Conservation (phyloP, 2,888 invertebrate species). For the Eutolmus rufibarbis region DNA sequence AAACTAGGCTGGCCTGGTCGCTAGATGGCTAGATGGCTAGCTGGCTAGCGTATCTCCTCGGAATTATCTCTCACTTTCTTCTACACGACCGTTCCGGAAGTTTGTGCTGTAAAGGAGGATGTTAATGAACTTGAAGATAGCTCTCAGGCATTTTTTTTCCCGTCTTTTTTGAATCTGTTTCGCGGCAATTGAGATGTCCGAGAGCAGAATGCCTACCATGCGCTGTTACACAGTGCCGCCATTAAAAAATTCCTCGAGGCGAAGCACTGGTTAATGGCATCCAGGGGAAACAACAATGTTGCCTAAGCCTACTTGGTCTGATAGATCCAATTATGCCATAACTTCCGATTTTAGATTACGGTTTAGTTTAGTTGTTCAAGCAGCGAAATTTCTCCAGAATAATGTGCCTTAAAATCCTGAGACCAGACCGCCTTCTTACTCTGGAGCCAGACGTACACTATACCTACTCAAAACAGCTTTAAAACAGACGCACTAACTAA, state of each 20-base stretch:
- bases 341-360: neutral
- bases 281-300: neutral
- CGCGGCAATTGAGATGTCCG: neutral
- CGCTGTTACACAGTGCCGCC: neutral
- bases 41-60: neutral
- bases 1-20: neutral
- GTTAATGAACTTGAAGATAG: neutral
- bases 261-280: neutral
- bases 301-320: neutral
- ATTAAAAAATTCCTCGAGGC: neutral
- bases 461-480: too few relatives aligned
- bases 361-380: neutral
- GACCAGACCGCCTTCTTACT: too few relatives aligned
- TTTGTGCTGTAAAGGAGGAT: neutral
- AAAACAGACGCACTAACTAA: too few relatives aligned
- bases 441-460: too few relatives aligned
- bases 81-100: neutral
- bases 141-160: neutral
- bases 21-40: too few relatives aligned
- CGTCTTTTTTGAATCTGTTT: neutral
- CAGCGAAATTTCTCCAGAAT: neutral
- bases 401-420: neutral
- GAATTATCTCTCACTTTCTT: neutral
- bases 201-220: neutral
- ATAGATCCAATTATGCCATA: neutral